Base-by-base conservation (phyloP, 2,888 invertebrate genomes). In the Microchrysa polita region DNA sequence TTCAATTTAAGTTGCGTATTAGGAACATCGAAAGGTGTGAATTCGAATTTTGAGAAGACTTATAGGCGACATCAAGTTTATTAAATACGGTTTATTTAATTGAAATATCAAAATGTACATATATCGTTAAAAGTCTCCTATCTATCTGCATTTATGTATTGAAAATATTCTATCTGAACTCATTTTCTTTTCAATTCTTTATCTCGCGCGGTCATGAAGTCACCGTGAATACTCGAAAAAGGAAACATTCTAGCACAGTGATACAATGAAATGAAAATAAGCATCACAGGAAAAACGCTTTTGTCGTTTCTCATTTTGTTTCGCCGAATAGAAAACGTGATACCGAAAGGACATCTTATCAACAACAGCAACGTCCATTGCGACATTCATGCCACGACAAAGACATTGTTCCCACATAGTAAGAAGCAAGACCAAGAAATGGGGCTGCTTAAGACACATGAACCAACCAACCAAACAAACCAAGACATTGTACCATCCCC, bases 271-370 rank as follows among this genome's bases (percentile, higher is more conserved):
- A 16, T 10, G 14, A 69, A 34, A 53, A 69, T 27, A 69, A 69
- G 40, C n/a, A 48, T 12, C 42, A 42, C 18, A 16, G n/a, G 52
- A 57, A 71, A 57, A 71, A 55, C 59, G 69, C 42, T 71, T 71
- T 71, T 71, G 69, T 71, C 69, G 55, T 71, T 71, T 71, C 69
- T 57, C 69, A 71, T 71, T 71, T 71, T 55, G 34, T 71, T 71
- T 71, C 69, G 23, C 48, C 65, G 48, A 48, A 20, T 63, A n/a
- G 57, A 10, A n/a, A 57, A 60, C 23, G 60, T 63, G 63, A 40
- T 65, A 65, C 22, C 65, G 27, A 65, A n/a, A 48, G 48, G 16
- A 48, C 48, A 48, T 14, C 65, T 34, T 34, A 48, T n/a, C 40
- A 65, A 20, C 27, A 63, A 18, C 48, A 65, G 20, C 65, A 65